phyloP scores from a whole-genome alignment of 92 coral and sea anemone genomes.

The Desmophyllum pertusum region DNA sequence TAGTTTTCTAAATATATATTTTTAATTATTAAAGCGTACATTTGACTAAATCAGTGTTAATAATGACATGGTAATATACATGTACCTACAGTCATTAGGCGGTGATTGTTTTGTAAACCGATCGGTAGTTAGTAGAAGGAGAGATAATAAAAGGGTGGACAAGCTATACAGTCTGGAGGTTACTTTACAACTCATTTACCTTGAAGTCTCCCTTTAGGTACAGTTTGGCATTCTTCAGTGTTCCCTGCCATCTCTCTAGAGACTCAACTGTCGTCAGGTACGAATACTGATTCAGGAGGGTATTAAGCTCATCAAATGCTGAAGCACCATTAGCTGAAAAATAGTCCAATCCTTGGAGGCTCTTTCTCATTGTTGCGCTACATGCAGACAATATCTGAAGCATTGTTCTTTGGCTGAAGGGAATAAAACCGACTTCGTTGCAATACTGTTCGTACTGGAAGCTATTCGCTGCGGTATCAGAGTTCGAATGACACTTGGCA shows the following conservation, averaged over 20 bases:
- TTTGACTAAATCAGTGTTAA: no score
- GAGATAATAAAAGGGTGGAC: no score
- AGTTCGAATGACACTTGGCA: constrained; percentile 57
- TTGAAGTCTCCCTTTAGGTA: constrained; percentile 45
- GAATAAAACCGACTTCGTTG: constrained; percentile 46
- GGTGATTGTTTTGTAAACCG: no score
- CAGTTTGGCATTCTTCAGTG: constrained; percentile 34
- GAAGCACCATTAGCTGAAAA: constrained; percentile 53
- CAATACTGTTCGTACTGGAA: constrained; percentile 53
- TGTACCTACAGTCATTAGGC: no score
- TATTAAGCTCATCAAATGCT: constrained; percentile 49
- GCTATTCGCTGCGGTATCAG: constrained; percentile 50
- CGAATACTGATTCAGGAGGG: constrained; percentile 25
- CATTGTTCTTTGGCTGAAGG: constrained; percentile 51
- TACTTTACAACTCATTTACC: not conserved
- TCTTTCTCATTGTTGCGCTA: constrained; percentile 52
- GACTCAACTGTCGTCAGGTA: constrained; percentile 5
- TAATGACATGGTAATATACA: no score
- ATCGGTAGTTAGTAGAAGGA: no score
- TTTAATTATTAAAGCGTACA: no score
- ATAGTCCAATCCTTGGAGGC: constrained; percentile 56
- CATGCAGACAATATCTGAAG: constrained; percentile 37
- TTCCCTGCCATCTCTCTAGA: constrained; percentile 15
- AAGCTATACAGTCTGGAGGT: not conserved
- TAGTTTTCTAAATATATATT: no score